These are phyloP conservation scores for Ursus arctos DNA, from an alignment of 2,113 vertebrate genomes.

Conservation along the genomic window DNA sequence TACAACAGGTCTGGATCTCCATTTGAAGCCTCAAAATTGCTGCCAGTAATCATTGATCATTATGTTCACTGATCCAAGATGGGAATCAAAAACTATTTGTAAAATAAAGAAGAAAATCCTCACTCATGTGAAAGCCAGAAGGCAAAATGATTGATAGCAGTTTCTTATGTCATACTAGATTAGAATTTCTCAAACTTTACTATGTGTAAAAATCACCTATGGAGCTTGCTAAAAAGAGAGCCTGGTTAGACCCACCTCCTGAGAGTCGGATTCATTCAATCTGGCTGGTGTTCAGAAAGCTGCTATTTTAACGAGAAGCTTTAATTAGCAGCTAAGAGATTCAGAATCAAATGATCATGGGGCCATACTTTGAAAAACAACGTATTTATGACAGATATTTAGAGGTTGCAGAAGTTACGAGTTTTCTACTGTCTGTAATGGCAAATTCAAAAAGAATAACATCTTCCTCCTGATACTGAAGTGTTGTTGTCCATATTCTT, in stretches of 20 bases:
- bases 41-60: constrained; percentile 1
- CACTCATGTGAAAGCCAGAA: constrained; percentile 38
- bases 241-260: not conserved
- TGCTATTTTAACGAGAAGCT: not conserved
- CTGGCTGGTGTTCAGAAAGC: not conserved
- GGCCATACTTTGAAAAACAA: not conserved
- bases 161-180: constrained; percentile 16
- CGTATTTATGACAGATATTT: constrained; percentile 18
- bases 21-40: constrained; percentile 35
- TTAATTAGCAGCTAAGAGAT: constrained; percentile 9
- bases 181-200: constrained; percentile 33
- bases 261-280: constrained; percentile 30
- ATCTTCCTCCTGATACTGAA: constrained; percentile 1
- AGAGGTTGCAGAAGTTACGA: constrained; percentile 24
- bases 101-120: constrained; percentile 29
- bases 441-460: not conserved
- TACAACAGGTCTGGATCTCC: not conserved
- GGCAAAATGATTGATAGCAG: not conserved
- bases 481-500: not conserved
- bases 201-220: constrained; percentile 24
- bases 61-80: constrained; percentile 24
- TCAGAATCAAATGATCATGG: constrained; percentile 23
- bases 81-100: constrained; percentile 38
- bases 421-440: not conserved
- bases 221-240: constrained; percentile 12